A percentile compares a stretch with the other conserved stretches of the same genome.
phyloP scores from a whole-genome alignment of 1,140 invertebrate genomes.

The Planococcus citri region DNA sequence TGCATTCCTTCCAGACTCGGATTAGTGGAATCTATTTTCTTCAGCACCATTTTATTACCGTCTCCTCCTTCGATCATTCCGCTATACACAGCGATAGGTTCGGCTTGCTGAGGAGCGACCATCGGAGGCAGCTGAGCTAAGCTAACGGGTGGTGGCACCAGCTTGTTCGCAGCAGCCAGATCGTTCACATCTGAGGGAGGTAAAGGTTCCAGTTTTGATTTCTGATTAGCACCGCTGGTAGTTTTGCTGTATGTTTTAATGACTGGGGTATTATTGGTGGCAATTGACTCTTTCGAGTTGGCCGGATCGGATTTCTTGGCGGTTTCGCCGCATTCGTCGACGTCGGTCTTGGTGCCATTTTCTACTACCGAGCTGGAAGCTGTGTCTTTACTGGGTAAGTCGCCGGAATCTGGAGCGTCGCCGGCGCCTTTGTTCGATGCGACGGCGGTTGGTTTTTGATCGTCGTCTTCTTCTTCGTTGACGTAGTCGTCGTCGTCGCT shows the following conservation, averaged over 20 bases:
- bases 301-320: not conserved
- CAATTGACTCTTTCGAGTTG: not conserved
- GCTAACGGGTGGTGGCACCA: too few species aligned
- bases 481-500: slow-evolving; percentile 32
- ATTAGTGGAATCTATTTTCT: not conserved
- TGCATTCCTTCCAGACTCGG: not conserved
- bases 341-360: too few species aligned
- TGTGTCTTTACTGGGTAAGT: too few species aligned
- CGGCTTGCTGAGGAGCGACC: not conserved
- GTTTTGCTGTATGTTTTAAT: not conserved
- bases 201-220: not conserved
- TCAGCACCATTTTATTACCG: not conserved
- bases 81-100: too few species aligned
- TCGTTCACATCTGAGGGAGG: not conserved
- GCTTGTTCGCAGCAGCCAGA: slow-evolving; percentile 4
- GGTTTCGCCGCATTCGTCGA: not conserved
- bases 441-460: slow-evolving; percentile 26
- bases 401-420: too few species aligned
- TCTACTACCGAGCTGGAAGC: too few species aligned
- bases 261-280: not conserved
- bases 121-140: slow-evolving; percentile 12
- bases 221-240: not conserved
- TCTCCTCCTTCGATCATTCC: not conserved
- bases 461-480: slow-evolving; percentile 23
- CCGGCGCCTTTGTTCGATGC: slow-evolving; percentile 30